A percentile compares a stretch with the other conserved stretches of the same genome.
Conservation (phyloP, 2,888 invertebrate genomes). For the Thereva unica region DNA sequence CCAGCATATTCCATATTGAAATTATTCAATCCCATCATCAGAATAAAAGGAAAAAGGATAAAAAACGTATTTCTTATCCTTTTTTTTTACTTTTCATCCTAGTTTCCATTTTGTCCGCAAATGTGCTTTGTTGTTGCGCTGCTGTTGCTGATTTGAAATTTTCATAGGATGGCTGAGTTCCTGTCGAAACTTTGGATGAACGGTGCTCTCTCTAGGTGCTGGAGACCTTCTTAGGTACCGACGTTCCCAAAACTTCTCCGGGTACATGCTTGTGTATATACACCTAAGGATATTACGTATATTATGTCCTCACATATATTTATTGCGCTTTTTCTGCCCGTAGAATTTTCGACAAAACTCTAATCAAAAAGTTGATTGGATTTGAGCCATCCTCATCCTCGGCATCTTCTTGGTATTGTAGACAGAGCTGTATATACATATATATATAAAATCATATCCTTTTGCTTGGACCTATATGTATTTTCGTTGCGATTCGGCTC, state of each 20-base stretch:
- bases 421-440: conserved; percentile 3
- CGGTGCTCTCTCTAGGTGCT: neutral
- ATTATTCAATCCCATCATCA: conserved; percentile 14
- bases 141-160: conserved; percentile 22
- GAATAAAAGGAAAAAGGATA: neutral
- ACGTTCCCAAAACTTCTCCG: neutral
- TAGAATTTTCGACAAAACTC: conserved; percentile 22
- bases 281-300: neutral
- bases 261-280: conserved; percentile 1
- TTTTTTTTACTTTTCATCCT: neutral
- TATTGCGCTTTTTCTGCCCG: conserved; percentile 13
- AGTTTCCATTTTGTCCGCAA: neutral
- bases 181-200: neutral
- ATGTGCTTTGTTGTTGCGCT: conserved; percentile 6
- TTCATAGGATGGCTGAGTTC: conserved; percentile 1
- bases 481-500: no score
- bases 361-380: conserved; percentile 29
- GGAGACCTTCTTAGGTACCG: conserved; percentile 4
- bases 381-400: conserved; percentile 5
- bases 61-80: neutral
- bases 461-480: no score
- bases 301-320: neutral
- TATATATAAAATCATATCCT: no score
- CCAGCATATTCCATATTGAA: conserved; percentile 16
- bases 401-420: conserved; percentile 1